Base-by-base conservation (phyloP, 1,140 invertebrate species). In the Neuroterus valhalla region DNA sequence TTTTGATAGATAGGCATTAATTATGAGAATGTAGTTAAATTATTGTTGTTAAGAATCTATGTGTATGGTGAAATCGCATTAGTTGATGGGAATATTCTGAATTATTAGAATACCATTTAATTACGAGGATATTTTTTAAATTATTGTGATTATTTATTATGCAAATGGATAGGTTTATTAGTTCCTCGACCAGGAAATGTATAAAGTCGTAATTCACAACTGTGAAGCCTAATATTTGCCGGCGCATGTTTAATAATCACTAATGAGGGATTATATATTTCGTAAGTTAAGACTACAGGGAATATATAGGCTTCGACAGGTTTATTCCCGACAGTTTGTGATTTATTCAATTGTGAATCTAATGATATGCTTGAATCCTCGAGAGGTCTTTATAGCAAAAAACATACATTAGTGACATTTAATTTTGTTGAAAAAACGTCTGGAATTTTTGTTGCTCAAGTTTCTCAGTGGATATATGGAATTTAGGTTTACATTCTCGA, bases 251-350 rank as follows among this genome's bases (percentile, higher is more conserved):
- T 17, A 48, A 48, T 48, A 48, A 48, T 48, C 17, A 48, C 4
- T 17, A 48, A n/a, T 48, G 8, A 17, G 17, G n/a, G n/a, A 38
- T 38, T 17, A 17, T 48, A 3, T 19, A 48, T 48, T 15, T 48
- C n/a, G 46, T 19, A 48, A 48, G 6, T 19, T 48, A 48, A 38
- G 31, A 38, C 31, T 38, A 17, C 12, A 48, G n/a, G n/a, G 6
- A 17, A n/a, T 17, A 45, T 45, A 48, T 48, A 48, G n/a, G 46
- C 17, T 48, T 48, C 46, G 46, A 46, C 45, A n/a, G 45, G 45
- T 48, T 17, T 48, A 48, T 48, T 48, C 46, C 17, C 17, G 46
- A 48, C n/a, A 48, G n/a, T 48, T 48, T 19, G 17, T 48, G 46
- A 48, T 48, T 48, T 19, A 48, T 48, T 48, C 15, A 5, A 19